These are phyloP conservation scores for Hydrocynus forskahlii DNA, from an alignment of 2,797 vertebrate species.

Conservation along the genomic window DNA sequence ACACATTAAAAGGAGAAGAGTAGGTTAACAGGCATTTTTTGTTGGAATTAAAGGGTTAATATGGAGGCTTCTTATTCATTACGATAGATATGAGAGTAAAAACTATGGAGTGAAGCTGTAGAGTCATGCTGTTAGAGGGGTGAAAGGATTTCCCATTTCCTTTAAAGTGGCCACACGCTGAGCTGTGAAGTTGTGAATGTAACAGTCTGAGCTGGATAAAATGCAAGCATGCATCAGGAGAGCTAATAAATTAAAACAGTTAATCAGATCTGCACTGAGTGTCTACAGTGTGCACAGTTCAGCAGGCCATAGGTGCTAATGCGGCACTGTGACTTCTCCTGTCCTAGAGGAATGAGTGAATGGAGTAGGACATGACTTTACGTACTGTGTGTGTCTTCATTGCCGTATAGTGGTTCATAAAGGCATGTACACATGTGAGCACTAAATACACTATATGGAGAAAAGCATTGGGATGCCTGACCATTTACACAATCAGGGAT, in stretches of 20 bases:
- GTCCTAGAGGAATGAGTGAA: not conserved
- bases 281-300: not conserved
- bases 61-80: not conserved
- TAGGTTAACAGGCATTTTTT: too few relatives aligned
- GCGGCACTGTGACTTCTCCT: not conserved
- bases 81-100: not conserved
- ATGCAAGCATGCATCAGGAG: not conserved
- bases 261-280: not conserved
- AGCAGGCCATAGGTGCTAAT: slow-evolving; percentile 5
- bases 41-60: too few relatives aligned
- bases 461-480: too few relatives aligned
- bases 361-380: not conserved
- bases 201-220: not conserved
- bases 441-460: too few relatives aligned
- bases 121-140: not conserved
- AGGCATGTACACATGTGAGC: too few relatives aligned
- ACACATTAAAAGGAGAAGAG: too few relatives aligned
- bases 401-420: too few relatives aligned
- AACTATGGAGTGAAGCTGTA: too few relatives aligned
- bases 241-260: not conserved
- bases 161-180: not conserved
- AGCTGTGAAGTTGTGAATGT: slow-evolving; percentile 12
- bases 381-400: not conserved
- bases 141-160: not conserved
- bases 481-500: too few relatives aligned